Evolutionary conservation across 2,797 vertebrate species (phyloP), one percentile per base, ranked within the genome.

Genomic region (Myiotriccus ornatus): DNA sequence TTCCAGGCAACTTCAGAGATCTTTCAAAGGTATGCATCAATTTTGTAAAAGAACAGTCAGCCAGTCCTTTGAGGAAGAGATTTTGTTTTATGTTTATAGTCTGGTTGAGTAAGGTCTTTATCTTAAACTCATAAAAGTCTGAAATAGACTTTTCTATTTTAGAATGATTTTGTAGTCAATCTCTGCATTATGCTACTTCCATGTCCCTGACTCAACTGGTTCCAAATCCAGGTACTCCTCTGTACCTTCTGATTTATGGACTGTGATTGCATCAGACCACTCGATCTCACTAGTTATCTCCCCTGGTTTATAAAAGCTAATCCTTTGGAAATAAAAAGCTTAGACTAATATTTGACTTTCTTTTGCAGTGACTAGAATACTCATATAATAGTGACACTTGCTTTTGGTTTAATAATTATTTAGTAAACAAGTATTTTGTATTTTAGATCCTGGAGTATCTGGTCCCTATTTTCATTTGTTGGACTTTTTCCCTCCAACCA

Each of bases 1-100:
- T 99, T 96, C 99, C 99, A 46, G 98, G 98, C 91, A 99, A 99
- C 98, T 99, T 99, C 98, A 98, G 99, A 97, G 99, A 99, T 97
- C 98, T 99, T 92, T 99, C 99, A 94, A 99, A 99, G 99, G 99
- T 99, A 99, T 96, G 44, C 85, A 74, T 79, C 59, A 55, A 35
- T 68, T 89, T 39, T 55, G 12, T 65, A 89, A 64, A 47, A 69
- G 46, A 84, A 43, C 23, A 56, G 16, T 32, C 41, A 87, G 28
- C 30, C 44, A 55, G 3, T 12, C 32, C 59, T 85, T 62, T 84
- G 24, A 30, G 32, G 46, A 70, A 76, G 35, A 69, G 5, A 30
- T 64, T 79, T 71, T 82, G 19, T 3, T 59, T 93, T 77, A 14
- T 92, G 35, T 64, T 80, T 91, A 12, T n/a, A 70, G 20, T 37